Conservation (phyloP, 2,888 invertebrate genomes). For the Cryptocheilus praepositus region DNA sequence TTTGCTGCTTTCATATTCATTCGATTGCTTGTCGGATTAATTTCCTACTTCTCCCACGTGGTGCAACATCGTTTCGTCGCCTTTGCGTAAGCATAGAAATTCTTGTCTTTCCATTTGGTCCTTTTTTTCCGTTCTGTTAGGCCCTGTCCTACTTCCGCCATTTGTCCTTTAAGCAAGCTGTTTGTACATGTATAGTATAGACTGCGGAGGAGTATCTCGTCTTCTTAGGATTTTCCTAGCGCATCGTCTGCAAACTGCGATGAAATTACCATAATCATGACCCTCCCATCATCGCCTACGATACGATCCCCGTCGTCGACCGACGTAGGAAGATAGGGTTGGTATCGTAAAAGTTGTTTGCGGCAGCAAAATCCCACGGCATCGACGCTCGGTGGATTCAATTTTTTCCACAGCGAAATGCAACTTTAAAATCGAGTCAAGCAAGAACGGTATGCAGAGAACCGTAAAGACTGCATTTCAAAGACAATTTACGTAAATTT, state of each 20-base stretch:
- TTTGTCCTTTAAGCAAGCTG: not conserved
- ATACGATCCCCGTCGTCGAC: not conserved
- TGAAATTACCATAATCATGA: conserved; percentile 26
- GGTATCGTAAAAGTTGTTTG: not conserved
- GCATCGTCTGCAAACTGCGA: conserved; percentile 18
- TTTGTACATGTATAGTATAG: conserved; percentile 20
- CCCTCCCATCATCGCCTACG: not conserved
- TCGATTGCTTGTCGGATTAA: too few species aligned
- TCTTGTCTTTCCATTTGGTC: not conserved
- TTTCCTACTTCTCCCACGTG: not conserved
- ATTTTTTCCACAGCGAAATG: not conserved
- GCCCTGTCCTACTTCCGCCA: not conserved
- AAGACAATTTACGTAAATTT: too few species aligned
- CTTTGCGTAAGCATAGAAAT: not conserved
- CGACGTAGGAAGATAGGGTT: too few species aligned
- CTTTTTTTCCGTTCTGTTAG: not conserved
- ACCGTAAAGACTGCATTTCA: too few species aligned
- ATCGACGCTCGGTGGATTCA: conserved; percentile 1
- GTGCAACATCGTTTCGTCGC: not conserved
- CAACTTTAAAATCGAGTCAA: too few species aligned
- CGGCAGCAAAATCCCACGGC: not conserved
- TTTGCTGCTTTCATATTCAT: too few species aligned
- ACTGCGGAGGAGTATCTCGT: conserved; percentile 3
- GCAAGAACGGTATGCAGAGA: too few species aligned
- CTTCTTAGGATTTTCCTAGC: conserved; percentile 8